Conservation (phyloP, 1,140 invertebrate species). For the Microplitis mediator region DNA sequence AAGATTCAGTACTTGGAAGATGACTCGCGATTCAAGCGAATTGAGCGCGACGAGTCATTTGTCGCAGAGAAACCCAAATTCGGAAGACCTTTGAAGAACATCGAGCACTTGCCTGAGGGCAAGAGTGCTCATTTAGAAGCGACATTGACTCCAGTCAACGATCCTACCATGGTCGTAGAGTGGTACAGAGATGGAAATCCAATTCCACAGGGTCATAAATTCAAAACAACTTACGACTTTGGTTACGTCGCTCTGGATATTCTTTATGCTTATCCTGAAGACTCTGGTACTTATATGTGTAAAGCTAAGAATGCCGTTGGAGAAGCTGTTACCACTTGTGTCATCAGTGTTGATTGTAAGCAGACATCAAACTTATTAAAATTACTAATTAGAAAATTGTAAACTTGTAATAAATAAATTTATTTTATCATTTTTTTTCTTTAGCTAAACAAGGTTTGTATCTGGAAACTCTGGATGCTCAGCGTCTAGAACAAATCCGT, state of each 20-base stretch:
- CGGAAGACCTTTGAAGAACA: conserved; percentile 84
- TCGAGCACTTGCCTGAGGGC: conserved; percentile 84
- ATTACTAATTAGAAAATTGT: too few species aligned
- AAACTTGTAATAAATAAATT: conserved; percentile 20
- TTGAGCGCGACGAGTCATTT: conserved; percentile 73
- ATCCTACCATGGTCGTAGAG: conserved; percentile 93
- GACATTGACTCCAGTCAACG: conserved; percentile 91
- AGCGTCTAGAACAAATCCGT: conserved; percentile 85
- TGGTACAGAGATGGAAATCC: conserved; percentile 94
- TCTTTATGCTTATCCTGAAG: conserved; percentile 94
- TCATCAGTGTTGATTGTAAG: conserved; percentile 82
- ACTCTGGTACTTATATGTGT: conserved; percentile 94
- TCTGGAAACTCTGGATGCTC: conserved; percentile 87
- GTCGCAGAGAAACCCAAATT: conserved; percentile 86
- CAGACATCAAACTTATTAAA: conserved; percentile 16
- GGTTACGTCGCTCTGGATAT: conserved; percentile 95
- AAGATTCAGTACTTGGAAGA: conserved; percentile 93
- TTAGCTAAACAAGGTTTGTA: conserved; percentile 82
- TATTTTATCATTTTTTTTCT: conserved; percentile 39
- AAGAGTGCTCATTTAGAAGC: conserved; percentile 93
- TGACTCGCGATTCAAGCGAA: conserved; percentile 77
- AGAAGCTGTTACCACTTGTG: conserved; percentile 89
- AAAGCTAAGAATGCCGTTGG: conserved; percentile 90
- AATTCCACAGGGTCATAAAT: conserved; percentile 86
- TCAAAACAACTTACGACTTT: conserved; percentile 94